Conservation (phyloP, 53 echinoderm and acorn worm genomes). For the Holothuria scabra region DNA sequence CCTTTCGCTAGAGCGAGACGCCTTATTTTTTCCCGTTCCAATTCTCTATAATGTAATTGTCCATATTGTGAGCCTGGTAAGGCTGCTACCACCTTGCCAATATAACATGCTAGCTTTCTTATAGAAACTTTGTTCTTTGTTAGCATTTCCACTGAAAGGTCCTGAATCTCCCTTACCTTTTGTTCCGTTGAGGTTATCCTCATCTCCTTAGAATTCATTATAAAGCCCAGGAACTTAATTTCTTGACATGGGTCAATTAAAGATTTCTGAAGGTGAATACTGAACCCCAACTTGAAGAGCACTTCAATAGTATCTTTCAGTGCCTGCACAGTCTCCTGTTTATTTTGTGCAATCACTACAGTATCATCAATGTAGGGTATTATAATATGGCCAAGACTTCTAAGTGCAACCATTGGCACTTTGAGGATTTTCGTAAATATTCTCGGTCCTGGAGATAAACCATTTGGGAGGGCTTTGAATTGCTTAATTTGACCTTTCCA, state of each 20-base stretch:
- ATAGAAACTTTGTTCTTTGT: constrained; percentile 20
- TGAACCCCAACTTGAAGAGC: neutral
- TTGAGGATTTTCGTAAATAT: constrained; percentile 62
- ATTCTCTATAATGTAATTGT: constrained; percentile 20
- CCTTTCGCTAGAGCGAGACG: neutral
- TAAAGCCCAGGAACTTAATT: constrained; percentile 13
- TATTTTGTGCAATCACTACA: constrained; percentile 24
- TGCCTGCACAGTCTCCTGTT: neutral
- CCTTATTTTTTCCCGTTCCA: constrained; percentile 39
- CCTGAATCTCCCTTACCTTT: too few relatives aligned
- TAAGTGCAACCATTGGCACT: neutral
- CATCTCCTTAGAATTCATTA: neutral
- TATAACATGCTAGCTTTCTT: constrained; percentile 28
- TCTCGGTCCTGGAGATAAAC: constrained; percentile 58
- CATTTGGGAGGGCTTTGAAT: too few relatives aligned
- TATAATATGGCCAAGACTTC: constrained; percentile 31
- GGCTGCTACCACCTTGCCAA: constrained; percentile 43
- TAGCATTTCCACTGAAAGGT: constrained; percentile 22
- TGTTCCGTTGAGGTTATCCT: too few relatives aligned
- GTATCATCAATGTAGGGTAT: constrained; percentile 52
- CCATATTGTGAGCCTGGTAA: too few relatives aligned
- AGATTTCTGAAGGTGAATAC: neutral
- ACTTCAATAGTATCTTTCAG: constrained; percentile 1
- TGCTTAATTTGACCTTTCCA: too few relatives aligned
- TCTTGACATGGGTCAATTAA: neutral